Percentiles rank a stretch among this genome's conserved stretches.
These are phyloP conservation scores for Narcine bancroftii DNA, from an alignment of 2,113 vertebrate genomes.

Conservation along the genomic window DNA sequence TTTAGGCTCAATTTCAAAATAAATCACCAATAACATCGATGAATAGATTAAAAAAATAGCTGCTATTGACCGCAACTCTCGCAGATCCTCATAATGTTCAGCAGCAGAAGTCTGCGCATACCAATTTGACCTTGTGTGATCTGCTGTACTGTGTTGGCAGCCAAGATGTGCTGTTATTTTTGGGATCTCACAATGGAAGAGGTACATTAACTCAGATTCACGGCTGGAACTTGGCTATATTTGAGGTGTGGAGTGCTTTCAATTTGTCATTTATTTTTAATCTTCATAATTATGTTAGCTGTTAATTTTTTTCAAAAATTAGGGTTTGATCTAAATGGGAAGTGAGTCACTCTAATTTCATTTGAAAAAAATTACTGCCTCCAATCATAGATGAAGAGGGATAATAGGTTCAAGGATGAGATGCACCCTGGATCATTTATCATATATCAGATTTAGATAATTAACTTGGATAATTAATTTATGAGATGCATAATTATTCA, in stretches of 20 bases:
- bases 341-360: slow-evolving; percentile 3
- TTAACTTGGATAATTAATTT: slow-evolving; percentile 1
- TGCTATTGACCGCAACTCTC: neutral
- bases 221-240: neutral
- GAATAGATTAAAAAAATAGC: neutral
- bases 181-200: neutral
- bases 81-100: neutral
- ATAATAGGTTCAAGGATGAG: neutral
- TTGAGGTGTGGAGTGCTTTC: neutral
- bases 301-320: neutral
- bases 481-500: neutral
- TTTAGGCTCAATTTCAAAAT: neutral
- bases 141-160: neutral
- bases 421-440: neutral
- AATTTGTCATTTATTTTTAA: slow-evolving; percentile 1
- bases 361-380: neutral
- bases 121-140: neutral
- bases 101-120: neutral
- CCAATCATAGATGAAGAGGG: neutral
- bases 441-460: slow-evolving; percentile 26
- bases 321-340: neutral
- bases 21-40: neutral
- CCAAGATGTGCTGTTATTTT: neutral
- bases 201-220: neutral
- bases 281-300: neutral